Percentiles rank a stretch among this genome's conserved stretches.
Conservation (phyloP, 1,140 invertebrate species). For the Euura lappo region DNA sequence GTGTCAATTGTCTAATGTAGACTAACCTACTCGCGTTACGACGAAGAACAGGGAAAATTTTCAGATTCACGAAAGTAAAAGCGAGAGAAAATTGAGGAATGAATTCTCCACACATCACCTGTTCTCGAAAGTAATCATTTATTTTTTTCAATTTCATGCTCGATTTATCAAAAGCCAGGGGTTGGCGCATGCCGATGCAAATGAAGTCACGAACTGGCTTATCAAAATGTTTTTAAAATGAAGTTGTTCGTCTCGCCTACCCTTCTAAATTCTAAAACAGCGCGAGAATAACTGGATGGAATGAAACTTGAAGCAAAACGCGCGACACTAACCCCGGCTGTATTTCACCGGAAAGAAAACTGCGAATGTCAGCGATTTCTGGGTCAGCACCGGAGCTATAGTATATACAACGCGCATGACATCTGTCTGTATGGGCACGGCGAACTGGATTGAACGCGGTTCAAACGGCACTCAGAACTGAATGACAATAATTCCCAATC, state of each 20-base stretch:
- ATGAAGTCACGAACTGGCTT: conserved; percentile 21
- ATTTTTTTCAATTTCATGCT: neutral
- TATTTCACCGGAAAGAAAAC: conserved; percentile 6
- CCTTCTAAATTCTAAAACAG: neutral
- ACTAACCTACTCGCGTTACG: neutral
- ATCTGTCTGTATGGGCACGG: conserved; percentile 9
- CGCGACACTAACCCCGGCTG: neutral
- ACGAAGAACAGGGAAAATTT: neutral
- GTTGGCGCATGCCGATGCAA: conserved; percentile 17
- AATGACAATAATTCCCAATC: conserved; percentile 1
- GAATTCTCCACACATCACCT: neutral
- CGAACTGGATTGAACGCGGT: conserved; percentile 8
- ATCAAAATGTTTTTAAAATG: conserved; percentile 18
- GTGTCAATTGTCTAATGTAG: conserved; percentile 1
- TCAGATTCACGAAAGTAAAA: neutral
- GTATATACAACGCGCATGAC: conserved; percentile 11
- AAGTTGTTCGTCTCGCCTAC: conserved; percentile 4
- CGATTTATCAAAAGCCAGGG: neutral
- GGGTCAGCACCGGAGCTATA: conserved; percentile 3
- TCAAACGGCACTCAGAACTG: neutral
- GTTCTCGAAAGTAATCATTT: neutral
- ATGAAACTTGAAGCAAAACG: neutral
- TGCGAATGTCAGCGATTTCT: conserved; percentile 8
- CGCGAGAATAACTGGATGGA: neutral
- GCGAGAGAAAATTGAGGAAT: neutral